Base-by-base conservation (phyloP, 1,140 invertebrate species). In the Pogonomyrmex barbatus region DNA sequence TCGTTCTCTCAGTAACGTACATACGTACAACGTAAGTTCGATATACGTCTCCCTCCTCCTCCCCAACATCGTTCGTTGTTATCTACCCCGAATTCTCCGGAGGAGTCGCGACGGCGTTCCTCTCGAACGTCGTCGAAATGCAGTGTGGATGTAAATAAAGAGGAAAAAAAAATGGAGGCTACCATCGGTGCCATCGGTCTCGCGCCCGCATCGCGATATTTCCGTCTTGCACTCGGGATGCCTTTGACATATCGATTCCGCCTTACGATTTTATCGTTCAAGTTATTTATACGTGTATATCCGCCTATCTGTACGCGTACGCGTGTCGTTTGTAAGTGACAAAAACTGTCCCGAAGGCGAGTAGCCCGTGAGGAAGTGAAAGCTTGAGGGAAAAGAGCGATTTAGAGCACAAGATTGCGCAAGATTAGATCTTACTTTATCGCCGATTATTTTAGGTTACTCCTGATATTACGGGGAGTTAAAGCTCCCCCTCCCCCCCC, bases 241-340 rank as follows among this genome's bases (percentile, higher is more conserved):
- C 54, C 33, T 83, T 73, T 73, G 79, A 83, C 79, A 62, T 83
- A 83, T 73, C 79, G 79, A 83, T 83, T 54, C 68, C 68, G 42
- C 79, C 30, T 75, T 60, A 36, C 6, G 68, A 73, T 60, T 73
- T 47, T 62, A 36, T 83, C 68, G 39, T 4, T 30, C 8, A 79
- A 47, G 10, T 24, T 24, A 24, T 24, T 24, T 24, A 24, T 24
- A 24, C 24, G 24, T 24, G 24, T 24, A 24, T 24, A 24, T 24
- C 24, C 24, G 24, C 24, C 24, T 24, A 0, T 24, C 24, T 39
- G 63, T 54, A 12, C 10, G 17, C 5, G 14, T 24, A 30, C 10
- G 30, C n/a, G n/a, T 47, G 24, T 9, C 47, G 47, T 24, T 54
- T 36, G 14, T 6, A n/a, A 79, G 36, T 42, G 47, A 79, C n/a